Percentiles rank a stretch among this genome's conserved stretches.
Conservation (phyloP, 2,113 vertebrate genomes). For the Rissa tridactyla region DNA sequence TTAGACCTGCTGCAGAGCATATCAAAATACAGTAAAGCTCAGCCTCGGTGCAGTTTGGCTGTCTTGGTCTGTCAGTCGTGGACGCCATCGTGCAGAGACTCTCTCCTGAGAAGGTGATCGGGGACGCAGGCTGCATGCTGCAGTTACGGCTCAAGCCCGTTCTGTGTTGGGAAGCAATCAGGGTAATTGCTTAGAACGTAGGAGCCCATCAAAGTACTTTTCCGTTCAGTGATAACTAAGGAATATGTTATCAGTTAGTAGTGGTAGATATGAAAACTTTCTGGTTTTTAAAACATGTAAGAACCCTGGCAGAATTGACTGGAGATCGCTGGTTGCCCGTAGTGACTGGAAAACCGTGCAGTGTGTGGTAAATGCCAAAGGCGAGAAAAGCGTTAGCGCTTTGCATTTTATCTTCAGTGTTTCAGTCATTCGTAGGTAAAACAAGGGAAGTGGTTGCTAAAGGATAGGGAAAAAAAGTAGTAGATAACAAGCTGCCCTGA, state of each 20-base stretch:
- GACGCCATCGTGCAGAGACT: rapidly evolving
- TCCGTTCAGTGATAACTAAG: background rate
- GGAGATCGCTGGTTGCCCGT: background rate
- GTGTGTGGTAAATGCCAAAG: background rate
- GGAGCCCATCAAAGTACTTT: background rate
- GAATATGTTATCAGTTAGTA: background rate
- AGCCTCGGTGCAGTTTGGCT: background rate
- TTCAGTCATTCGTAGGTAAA: background rate
- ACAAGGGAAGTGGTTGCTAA: background rate
- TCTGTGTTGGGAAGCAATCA: background rate
- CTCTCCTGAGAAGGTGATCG: background rate
- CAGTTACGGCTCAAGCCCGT: background rate
- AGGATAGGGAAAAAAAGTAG: background rate
- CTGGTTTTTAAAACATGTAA: background rate
- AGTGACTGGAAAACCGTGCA: background rate
- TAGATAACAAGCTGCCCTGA: background rate
- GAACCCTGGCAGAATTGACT: background rate
- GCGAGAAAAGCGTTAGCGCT: background rate
- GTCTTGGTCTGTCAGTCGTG: background rate
- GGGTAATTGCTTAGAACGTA: background rate
- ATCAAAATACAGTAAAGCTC: background rate
- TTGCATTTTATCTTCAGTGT: background rate
- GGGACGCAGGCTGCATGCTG: rapidly evolving
- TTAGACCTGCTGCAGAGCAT: background rate
- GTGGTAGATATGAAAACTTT: background rate